These are phyloP conservation scores for Chaetogeoica ovagalla DNA, from an alignment of 2,888 invertebrate genomes.

Conservation along the genomic window DNA sequence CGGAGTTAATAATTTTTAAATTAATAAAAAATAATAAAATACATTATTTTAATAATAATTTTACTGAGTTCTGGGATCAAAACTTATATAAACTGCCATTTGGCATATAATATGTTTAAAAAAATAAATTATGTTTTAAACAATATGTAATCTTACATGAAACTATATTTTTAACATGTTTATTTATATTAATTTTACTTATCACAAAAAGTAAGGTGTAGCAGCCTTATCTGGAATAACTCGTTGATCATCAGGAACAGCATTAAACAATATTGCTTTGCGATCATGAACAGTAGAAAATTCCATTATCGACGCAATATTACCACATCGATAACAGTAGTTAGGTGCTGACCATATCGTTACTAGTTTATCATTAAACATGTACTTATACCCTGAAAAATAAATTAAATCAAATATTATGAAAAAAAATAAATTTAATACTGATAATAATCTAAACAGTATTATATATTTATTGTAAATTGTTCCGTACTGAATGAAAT, in stretches of 20 bases:
- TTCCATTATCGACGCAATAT: conserved; percentile 94
- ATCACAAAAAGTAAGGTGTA: conserved; percentile 93
- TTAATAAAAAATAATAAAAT: conserved; percentile 11
- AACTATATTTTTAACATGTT: conserved; percentile 27
- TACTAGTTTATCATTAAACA: conserved; percentile 95
- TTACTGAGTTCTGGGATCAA: conserved; percentile 32
- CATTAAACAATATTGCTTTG: conserved; percentile 85
- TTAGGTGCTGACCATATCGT: conserved; percentile 99
- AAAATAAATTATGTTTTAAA: conserved; percentile 38
- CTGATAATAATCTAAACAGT: not conserved
- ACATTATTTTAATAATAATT: conserved; percentile 39
- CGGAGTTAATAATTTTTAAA: not conserved
- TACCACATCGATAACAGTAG: conserved; percentile 99
- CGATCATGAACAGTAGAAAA: conserved; percentile 79
- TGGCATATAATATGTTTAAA: conserved; percentile 9
- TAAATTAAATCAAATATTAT: conserved; percentile 32
- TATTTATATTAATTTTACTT: conserved; percentile 24
- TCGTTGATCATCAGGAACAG: conserved; percentile 92
- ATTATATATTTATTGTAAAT: too few relatives aligned
- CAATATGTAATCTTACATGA: conserved; percentile 18
- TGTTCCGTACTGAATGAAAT: too few relatives aligned
- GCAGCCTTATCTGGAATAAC: conserved; percentile 90
- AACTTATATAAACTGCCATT: conserved; percentile 22
- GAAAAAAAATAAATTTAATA: not conserved
- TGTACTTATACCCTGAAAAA: conserved; percentile 87